Base-by-base conservation (phyloP, 92 coral and sea anemone species). In the Zoanthus gigantus region DNA sequence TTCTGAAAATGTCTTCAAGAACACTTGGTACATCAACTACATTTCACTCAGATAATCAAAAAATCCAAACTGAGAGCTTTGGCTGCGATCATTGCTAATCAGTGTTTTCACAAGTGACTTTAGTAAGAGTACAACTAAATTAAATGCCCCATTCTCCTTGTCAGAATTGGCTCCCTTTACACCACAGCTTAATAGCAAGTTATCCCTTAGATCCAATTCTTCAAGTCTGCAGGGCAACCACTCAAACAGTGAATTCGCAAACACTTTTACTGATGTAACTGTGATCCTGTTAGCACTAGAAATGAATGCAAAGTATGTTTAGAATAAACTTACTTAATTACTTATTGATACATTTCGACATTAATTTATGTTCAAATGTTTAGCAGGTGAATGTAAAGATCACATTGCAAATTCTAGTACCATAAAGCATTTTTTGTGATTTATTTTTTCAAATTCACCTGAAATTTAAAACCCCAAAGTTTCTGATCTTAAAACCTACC, bases 21-120 rank as follows among this genome's bases (percentile, higher is more conserved):
- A 50, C 56, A 4, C 12, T 9, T 2, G 8, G 5, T 8, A 48
- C 12, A 18, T 75, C 66, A 60, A 17, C 63, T 81, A 94, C 98
- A 94, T 94, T 74, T 85, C 95, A 77, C 95, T 92, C n/a, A 94
- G 84, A 88, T 92, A 94, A 76, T 94, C 98, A 12, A 87, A 92
- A 90, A 80, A 90, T 9, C 69, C 90, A 77, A 16, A 32, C 72
- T 13, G 56, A 45, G n/a, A 57, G 30, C 34, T 61, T 13, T 68
- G 89, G 86, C 60, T 79, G 90, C 58, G 45, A 31, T 9, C 74
- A 69, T 88, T 90, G 30, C 83, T 88, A 86, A 79, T 74, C 57
- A 92, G 86, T 75, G 76, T 86, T 69, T 84, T 92, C 74, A 89
- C 94, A 50, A 92, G 78, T 2, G 92, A 86, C 34, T 88, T 89